Evolutionary conservation across 2,113 vertebrate genomes (phyloP).

Genomic region (Podarcis raffonei): DNA sequence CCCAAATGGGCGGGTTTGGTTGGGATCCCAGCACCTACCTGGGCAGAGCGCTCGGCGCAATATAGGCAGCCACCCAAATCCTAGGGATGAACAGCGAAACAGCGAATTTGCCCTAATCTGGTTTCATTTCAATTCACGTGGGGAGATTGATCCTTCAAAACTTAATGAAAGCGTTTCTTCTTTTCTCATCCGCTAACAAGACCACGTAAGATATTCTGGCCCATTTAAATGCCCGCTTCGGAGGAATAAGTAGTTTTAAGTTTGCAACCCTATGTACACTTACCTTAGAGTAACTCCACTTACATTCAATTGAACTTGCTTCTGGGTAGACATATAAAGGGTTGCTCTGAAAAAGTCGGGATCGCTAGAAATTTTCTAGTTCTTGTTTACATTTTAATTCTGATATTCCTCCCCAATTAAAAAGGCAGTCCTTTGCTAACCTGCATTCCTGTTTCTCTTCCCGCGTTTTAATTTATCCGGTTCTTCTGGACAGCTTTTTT

Average conservation of each 20-base stretch:
- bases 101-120: not conserved
- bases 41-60: not conserved
- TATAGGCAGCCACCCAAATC: conserved; percentile 40
- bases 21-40: conserved; percentile 31
- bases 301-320: too few relatives aligned
- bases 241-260: conserved; percentile 2
- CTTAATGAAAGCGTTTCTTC: conserved; percentile 19
- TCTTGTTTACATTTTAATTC: conserved; percentile 10
- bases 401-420: not conserved
- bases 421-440: conserved; percentile 8
- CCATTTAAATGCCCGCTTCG: conserved; percentile 9
- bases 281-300: too few relatives aligned
- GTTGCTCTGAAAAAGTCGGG: conserved; percentile 19
- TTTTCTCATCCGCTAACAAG: conserved; percentile 16
- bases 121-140: conserved; percentile 4
- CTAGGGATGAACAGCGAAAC: conserved; percentile 32
- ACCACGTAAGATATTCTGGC: conserved; percentile 1
- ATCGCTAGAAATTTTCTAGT: conserved; percentile 17
- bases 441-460: not conserved
- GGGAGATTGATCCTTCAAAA: conserved; percentile 38
- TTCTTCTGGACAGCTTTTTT: not conserved
- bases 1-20: conserved; percentile 24
- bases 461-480: conserved; percentile 23
- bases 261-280: too few relatives aligned
- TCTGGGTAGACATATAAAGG: too few relatives aligned